phyloP scores from a whole-genome alignment of 2,113 vertebrate species.

The Calonectris borealis region DNA sequence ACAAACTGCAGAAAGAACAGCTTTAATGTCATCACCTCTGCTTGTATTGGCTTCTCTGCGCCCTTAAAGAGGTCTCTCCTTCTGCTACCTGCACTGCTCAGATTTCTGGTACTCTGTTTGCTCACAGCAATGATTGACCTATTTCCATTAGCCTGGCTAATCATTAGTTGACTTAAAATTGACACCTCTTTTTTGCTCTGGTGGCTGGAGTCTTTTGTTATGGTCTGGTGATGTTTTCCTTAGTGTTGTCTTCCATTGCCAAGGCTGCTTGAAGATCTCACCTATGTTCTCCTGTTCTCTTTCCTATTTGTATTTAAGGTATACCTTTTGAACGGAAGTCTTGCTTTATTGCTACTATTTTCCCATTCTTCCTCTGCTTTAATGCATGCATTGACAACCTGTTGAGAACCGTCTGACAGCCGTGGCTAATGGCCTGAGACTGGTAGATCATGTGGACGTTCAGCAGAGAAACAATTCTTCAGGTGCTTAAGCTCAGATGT shows the following conservation, averaged over 20 bases:
- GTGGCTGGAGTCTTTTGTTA: background rate
- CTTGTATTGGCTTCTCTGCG: background rate
- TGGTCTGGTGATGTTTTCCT: background rate
- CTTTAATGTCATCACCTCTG: slow-evolving; percentile 26
- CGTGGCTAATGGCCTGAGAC: background rate
- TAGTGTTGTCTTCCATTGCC: background rate
- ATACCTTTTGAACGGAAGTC: background rate
- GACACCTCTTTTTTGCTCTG: background rate
- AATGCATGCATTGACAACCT: background rate
- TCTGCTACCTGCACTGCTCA: slow-evolving; percentile 14
- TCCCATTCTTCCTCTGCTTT: background rate
- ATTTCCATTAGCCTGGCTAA: slow-evolving; percentile 54
- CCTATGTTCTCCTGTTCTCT: background rate
- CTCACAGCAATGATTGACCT: slow-evolving; percentile 63
- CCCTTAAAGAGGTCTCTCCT: slow-evolving; percentile 27
- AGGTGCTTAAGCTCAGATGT: background rate
- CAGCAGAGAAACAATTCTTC: background rate
- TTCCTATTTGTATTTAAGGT: background rate
- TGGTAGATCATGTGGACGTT: background rate
- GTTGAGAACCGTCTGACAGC: background rate
- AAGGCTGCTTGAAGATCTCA: background rate
- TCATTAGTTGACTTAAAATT: slow-evolving; percentile 56
- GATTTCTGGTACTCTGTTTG: slow-evolving; percentile 47
- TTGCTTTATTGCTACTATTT: background rate
- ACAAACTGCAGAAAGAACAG: slow-evolving; percentile 51